Evolutionary conservation across 1,140 invertebrate species (phyloP).

Genomic region (Penaeus chinensis): DNA sequence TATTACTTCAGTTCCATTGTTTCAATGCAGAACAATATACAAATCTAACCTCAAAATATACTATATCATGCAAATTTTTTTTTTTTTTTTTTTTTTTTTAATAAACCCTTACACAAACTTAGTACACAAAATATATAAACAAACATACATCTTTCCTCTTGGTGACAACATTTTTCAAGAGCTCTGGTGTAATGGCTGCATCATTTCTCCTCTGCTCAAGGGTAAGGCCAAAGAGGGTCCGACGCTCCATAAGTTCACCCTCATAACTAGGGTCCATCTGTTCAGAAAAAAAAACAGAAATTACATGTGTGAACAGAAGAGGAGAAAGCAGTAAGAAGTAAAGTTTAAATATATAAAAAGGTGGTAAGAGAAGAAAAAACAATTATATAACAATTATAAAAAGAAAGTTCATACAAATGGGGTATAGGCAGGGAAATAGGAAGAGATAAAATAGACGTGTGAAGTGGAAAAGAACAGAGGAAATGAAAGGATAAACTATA

Average conservation of each 20-base stretch:
- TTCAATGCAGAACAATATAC: too few relatives aligned
- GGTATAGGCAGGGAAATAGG: background rate
- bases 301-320: background rate
- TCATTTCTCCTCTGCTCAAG: conserved; percentile 93
- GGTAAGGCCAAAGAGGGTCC: conserved; percentile 90
- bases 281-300: conserved; percentile 42
- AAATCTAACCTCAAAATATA: too few relatives aligned
- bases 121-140: background rate
- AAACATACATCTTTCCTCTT: conserved; percentile 66
- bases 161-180: conserved; percentile 89
- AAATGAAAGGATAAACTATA: background rate
- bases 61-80: too few relatives aligned
- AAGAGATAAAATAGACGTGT: background rate
- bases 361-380: background rate
- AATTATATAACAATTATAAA: background rate
- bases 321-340: background rate
- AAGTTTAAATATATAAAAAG: background rate
- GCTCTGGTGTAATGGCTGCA: conserved; percentile 80
- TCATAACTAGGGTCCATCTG: conserved; percentile 91
- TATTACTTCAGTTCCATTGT: too few relatives aligned
- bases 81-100: background rate
- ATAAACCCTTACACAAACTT: background rate
- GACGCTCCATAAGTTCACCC: conserved; percentile 84
- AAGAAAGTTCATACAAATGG: too few relatives aligned
- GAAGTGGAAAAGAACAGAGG: background rate